Conservation (phyloP, 2,797 vertebrate species). For the Pyrocephalus nanus region DNA sequence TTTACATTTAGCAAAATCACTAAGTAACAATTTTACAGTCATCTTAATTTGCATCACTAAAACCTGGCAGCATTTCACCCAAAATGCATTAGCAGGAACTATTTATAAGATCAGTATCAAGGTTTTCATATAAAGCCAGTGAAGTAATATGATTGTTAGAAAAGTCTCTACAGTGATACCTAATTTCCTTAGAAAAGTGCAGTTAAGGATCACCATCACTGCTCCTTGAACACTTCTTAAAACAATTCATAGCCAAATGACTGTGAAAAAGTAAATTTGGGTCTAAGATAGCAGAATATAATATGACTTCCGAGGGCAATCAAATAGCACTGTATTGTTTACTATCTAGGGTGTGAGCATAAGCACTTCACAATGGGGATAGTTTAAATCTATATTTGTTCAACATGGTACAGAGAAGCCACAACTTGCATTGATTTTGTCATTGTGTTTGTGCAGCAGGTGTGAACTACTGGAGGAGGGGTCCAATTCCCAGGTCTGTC, state of each 20-base stretch:
- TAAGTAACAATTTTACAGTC: constrained; percentile 80
- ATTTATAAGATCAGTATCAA: constrained; percentile 74
- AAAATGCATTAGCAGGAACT: constrained; percentile 76
- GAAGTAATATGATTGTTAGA: constrained; percentile 62
- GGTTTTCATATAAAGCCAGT: constrained; percentile 63
- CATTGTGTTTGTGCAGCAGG: constrained; percentile 6
- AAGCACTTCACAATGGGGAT: constrained; percentile 5
- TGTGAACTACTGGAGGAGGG: neutral
- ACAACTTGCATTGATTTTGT: constrained; percentile 34
- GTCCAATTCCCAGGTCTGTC: neutral
- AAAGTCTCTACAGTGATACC: neutral
- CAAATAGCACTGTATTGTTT: neutral
- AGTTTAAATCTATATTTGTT: constrained; percentile 29
- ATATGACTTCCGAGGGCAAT: neutral
- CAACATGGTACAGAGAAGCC: neutral
- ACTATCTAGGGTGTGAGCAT: neutral
- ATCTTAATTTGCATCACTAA: constrained; percentile 79
- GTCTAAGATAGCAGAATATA: neutral
- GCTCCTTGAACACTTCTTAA: neutral
- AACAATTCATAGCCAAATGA: neutral
- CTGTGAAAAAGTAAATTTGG: neutral
- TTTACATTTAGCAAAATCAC: constrained; percentile 77
- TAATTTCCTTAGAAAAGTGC: neutral
- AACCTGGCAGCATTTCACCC: constrained; percentile 73
- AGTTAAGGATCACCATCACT: neutral